Base-by-base conservation (phyloP, 2,888 invertebrate species). In the Cabera pusaria region DNA sequence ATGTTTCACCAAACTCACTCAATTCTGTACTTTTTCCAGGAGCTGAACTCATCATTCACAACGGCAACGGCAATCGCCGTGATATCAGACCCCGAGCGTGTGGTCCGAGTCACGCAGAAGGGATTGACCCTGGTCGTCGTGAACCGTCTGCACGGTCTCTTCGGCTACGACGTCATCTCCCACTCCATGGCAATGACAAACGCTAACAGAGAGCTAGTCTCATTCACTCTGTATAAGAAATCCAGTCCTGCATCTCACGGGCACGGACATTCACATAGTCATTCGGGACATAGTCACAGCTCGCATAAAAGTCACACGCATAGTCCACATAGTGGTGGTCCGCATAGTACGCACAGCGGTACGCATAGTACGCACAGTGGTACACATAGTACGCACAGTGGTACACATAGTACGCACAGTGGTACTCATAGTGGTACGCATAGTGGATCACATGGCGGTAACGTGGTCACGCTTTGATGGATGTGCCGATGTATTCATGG, bases 111-210 rank as follows among this genome's bases (percentile, higher is more conserved):
- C 4, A 76, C 81, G 6, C 85, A 85, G 42, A 86, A 84, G 40
- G 85, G 88, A 0, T 50, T 88, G 2, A 87, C 88, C 0, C 55
- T 90, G 11, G 79, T 85, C 5, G 74, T 87, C 2, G 87, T 90
- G 17, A 90, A 90, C 60, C 69, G 86, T 2, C 65, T 90, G 1
- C 89, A 90, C 56, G 83, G 72, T 1, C 53, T 87, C n/a, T 70
- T 88, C 20, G 89, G 89, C 0, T 90, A 86, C 57, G 87, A 90
- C 57, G 88, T 90, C 5, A 72, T 86, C 1, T 88, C 88, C 0
- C 89, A 90, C 57, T 72, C 89, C 2, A 89, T 90, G 89, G 80
- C 87, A 1, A 87, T 90, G 82, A 87, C 88, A 8, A 87, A 86
- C 50, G 78, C 85, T 6, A 90, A 90, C 57, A 67, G 88, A 1